Conservation (phyloP, 92 coral and sea anemone species). For the Paramuricea clavata region DNA sequence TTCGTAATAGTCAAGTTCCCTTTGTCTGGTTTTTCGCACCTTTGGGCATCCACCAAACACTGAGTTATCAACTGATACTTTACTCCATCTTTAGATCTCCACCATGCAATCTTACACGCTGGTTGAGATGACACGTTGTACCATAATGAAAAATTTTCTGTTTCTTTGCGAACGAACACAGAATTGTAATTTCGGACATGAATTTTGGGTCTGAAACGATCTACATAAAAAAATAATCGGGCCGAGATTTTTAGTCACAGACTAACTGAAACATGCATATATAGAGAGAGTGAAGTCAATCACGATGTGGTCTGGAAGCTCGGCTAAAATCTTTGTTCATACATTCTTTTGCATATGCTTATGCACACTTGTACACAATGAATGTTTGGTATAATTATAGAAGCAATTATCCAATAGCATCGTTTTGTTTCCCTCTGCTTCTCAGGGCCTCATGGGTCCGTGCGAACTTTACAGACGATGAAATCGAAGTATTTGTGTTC, state of each 20-base stretch:
- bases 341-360: too few species aligned
- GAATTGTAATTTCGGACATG: neutral
- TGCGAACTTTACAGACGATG: too few species aligned
- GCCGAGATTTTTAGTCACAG: neutral
- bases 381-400: too few species aligned
- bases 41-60: neutral
- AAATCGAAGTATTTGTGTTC: too few species aligned
- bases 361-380: too few species aligned
- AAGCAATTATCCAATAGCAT: too few species aligned
- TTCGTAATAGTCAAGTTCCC: constrained; percentile 3
- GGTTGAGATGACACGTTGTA: constrained; percentile 27
- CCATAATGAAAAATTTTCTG: neutral
- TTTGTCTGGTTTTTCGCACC: neutral
- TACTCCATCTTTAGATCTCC: neutral
- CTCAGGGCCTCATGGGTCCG: too few species aligned
- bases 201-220: neutral
- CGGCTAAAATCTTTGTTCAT: too few species aligned
- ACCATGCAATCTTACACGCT: neutral
- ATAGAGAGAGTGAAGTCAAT: too few species aligned
- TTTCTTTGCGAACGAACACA: neutral
- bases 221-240: neutral
- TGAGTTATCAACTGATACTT: neutral
- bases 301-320: too few species aligned
- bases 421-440: too few species aligned
- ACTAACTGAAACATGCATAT: too few species aligned